Conservation (phyloP, 2,113 vertebrate species). For the Phainopepla nitens region DNA sequence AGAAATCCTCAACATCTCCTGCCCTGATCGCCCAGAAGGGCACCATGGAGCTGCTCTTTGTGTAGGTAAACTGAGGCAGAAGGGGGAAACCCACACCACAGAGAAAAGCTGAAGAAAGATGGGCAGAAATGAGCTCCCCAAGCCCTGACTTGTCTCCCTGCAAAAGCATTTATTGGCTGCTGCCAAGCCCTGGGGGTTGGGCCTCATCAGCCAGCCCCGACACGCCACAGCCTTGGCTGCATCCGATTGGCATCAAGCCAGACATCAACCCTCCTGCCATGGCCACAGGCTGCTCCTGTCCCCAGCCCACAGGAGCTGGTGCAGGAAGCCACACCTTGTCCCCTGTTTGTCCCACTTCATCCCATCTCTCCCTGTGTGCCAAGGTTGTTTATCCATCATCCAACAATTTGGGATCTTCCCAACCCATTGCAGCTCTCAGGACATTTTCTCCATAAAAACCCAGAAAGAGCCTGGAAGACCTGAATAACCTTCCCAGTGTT, state of each 20-base stretch:
- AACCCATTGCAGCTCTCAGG: rapidly evolving
- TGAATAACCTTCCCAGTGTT: too few relatives aligned
- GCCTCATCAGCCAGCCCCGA: rapidly evolving
- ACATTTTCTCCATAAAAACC: background rate
- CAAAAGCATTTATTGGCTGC: background rate
- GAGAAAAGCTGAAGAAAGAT: background rate
- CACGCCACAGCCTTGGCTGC: rapidly evolving
- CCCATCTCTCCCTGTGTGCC: rapidly evolving
- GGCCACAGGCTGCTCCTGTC: background rate
- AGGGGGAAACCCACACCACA: background rate
- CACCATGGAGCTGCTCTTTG: background rate
- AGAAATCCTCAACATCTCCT: background rate
- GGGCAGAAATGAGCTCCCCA: background rate
- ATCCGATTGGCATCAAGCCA: rapidly evolving
- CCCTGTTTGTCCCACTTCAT: background rate
- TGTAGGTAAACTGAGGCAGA: background rate
- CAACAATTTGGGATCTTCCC: background rate
- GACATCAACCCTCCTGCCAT: background rate
- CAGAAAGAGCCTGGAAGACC: background rate
- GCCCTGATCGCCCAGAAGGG: rapidly evolving
- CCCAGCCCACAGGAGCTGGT: rapidly evolving
- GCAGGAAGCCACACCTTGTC: background rate
- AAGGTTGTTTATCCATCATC: rapidly evolving
- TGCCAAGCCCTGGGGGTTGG: background rate
- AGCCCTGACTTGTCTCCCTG: background rate